These are phyloP conservation scores for Synanthedon myopaeformis DNA, from an alignment of 2,888 invertebrate species.

Conservation along the genomic window DNA sequence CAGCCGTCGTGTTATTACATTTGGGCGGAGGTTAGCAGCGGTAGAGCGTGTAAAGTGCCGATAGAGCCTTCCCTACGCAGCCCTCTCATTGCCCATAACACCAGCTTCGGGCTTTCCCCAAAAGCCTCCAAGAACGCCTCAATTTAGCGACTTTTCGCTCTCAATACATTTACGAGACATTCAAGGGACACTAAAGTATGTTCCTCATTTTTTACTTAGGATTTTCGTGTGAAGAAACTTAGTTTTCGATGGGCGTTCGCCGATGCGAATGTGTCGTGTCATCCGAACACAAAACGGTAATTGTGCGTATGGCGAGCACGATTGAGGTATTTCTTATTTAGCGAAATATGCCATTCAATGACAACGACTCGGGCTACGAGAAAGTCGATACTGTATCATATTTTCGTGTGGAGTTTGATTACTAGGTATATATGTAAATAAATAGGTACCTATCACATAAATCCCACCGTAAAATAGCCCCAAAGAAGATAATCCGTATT, in stretches of 20 bases:
- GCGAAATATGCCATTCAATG: conserved; percentile 25
- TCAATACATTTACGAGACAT: conserved; percentile 61
- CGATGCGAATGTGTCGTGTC: conserved; percentile 17
- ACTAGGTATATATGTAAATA: too few relatives aligned
- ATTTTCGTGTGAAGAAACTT: conserved; percentile 28
- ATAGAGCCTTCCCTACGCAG: conserved; percentile 60
- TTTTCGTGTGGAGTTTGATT: too few relatives aligned
- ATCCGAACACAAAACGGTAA: conserved; percentile 24
- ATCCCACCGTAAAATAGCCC: too few relatives aligned
- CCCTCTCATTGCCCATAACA: conserved; percentile 65
- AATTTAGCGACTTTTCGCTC: conserved; percentile 67
- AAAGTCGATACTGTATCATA: background rate
- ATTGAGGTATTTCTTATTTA: conserved; percentile 49
- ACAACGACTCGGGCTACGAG: conserved; percentile 6
- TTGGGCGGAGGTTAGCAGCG: conserved; percentile 65
- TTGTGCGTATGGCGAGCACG: conserved; percentile 21
- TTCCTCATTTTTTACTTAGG: conserved; percentile 36
- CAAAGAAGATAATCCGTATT: too few relatives aligned
- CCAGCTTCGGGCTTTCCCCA: conserved; percentile 60
- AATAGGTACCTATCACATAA: too few relatives aligned
- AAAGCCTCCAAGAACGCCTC: conserved; percentile 64
- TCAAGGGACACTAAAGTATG: conserved; percentile 40
- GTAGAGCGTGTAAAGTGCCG: conserved; percentile 67
- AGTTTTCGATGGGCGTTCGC: conserved; percentile 32
- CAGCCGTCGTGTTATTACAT: conserved; percentile 65